Conservation (phyloP, 2,888 invertebrate genomes). For the Galerucella nymphaeae region DNA sequence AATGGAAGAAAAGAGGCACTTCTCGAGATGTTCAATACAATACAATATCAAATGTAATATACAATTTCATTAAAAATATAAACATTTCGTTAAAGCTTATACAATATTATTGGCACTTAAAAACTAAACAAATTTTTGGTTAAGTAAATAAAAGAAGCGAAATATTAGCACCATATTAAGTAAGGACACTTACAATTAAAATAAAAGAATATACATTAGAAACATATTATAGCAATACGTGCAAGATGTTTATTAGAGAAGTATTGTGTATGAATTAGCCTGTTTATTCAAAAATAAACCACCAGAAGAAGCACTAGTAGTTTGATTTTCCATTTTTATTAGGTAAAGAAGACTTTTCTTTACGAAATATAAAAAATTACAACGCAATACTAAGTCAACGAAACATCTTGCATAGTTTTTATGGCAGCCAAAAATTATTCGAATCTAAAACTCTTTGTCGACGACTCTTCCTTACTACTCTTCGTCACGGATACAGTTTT, state of each 20-base stretch:
- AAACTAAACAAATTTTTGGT: slow-evolving; percentile 52
- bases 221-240: slow-evolving; percentile 14
- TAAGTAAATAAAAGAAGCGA: slow-evolving; percentile 49
- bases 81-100: slow-evolving; percentile 46
- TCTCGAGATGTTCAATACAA: slow-evolving; percentile 23
- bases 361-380: not conserved
- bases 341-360: too few species aligned
- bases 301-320: too few species aligned
- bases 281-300: too few species aligned
- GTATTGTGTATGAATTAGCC: not conserved
- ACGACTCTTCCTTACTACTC: slow-evolving; percentile 62
- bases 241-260: slow-evolving; percentile 11
- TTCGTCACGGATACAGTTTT: slow-evolving; percentile 75
- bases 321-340: too few species aligned
- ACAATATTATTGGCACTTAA: slow-evolving; percentile 53
- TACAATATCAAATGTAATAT: slow-evolving; percentile 34
- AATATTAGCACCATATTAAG: slow-evolving; percentile 56
- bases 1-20: slow-evolving; percentile 34
- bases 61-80: slow-evolving; percentile 37
- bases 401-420: slow-evolving; percentile 14
- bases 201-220: slow-evolving; percentile 35
- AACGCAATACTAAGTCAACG: not conserved
- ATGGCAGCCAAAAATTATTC: slow-evolving; percentile 50
- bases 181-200: slow-evolving; percentile 53
- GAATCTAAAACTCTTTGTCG: slow-evolving; percentile 63